Evolutionary conservation across 1,140 invertebrate genomes (phyloP).

Genomic region (Drosophila nikananu): DNA sequence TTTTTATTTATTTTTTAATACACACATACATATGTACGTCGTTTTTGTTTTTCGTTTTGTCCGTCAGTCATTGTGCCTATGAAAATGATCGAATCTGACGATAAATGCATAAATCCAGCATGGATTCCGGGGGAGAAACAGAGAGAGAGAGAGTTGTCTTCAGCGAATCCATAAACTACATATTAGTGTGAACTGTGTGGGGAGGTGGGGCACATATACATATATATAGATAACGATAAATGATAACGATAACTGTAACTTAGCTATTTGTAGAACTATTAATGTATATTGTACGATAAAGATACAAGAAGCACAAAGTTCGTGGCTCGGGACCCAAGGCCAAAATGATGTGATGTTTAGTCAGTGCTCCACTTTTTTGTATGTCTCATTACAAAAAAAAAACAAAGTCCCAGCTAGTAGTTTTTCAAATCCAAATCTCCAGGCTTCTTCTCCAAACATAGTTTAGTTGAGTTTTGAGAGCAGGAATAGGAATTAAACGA

Average conservation of each 20-base stretch:
- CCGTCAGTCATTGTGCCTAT: constrained; percentile 75
- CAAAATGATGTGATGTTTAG: constrained; percentile 16
- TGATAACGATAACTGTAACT: constrained; percentile 67
- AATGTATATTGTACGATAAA: constrained; percentile 63
- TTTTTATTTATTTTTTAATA: not conserved
- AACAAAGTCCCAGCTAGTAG: not conserved
- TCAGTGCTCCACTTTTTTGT: constrained; percentile 10
- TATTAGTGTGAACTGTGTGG: constrained; percentile 14
- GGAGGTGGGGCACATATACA: constrained; percentile 19
- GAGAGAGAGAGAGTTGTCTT: not conserved
- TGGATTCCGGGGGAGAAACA: constrained; percentile 2
- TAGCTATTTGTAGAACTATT: constrained; percentile 75
- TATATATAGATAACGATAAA: constrained; percentile 45
- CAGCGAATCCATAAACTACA: constrained; percentile 22
- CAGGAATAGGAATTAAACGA: not conserved
- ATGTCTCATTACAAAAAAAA: not conserved
- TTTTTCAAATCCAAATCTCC: not conserved
- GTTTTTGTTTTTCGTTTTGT: constrained; percentile 3
- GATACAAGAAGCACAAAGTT: constrained; percentile 26
- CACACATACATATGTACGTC: too few relatives aligned
- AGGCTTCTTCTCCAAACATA: not conserved
- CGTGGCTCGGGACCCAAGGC: not conserved
- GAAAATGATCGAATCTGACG: constrained; percentile 58
- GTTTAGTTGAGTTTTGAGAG: constrained; percentile 1
- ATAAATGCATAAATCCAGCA: constrained; percentile 37